Evolutionary conservation across 23 tunicate species (phyloP).

Genomic region (Clavelina lepadiformis): DNA sequence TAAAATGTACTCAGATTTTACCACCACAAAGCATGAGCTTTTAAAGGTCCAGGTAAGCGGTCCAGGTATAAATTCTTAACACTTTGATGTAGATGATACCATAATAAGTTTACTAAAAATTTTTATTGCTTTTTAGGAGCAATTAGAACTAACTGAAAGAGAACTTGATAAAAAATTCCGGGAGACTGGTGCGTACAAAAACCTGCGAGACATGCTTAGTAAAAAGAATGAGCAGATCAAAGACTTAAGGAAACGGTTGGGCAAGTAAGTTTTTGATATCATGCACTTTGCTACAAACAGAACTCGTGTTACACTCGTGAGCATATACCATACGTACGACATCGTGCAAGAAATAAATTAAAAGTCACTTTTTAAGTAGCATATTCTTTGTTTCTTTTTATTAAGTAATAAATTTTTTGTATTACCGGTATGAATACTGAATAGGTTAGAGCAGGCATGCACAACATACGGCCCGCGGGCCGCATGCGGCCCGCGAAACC

Average conservation of each 20-base stretch:
- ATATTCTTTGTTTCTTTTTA: too few species aligned
- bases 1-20: slow-evolving; percentile 27
- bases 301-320: too few species aligned
- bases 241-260: slow-evolving; percentile 51
- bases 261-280: slow-evolving; percentile 37
- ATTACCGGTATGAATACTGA: too few species aligned
- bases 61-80: not conserved
- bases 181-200: slow-evolving; percentile 83
- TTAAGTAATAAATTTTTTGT: too few species aligned
- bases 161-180: slow-evolving; percentile 88
- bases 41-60: slow-evolving; percentile 48
- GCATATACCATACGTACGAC: too few species aligned
- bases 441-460: too few species aligned
- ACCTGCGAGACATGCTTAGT: slow-evolving; percentile 65
- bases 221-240: slow-evolving; percentile 94
- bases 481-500: too few species aligned
- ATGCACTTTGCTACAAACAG: not conserved
- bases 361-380: too few species aligned
- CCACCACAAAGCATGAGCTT: slow-evolving; percentile 68
- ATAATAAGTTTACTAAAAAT: not conserved
- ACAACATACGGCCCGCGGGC: too few species aligned
- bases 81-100: not conserved
- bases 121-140: slow-evolving; percentile 76
- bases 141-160: slow-evolving; percentile 66
- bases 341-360: too few species aligned